A percentile compares a stretch with the other conserved stretches of the same genome.
Conservation (phyloP, 2,797 vertebrate species). For the Acanthiza pusilla region DNA sequence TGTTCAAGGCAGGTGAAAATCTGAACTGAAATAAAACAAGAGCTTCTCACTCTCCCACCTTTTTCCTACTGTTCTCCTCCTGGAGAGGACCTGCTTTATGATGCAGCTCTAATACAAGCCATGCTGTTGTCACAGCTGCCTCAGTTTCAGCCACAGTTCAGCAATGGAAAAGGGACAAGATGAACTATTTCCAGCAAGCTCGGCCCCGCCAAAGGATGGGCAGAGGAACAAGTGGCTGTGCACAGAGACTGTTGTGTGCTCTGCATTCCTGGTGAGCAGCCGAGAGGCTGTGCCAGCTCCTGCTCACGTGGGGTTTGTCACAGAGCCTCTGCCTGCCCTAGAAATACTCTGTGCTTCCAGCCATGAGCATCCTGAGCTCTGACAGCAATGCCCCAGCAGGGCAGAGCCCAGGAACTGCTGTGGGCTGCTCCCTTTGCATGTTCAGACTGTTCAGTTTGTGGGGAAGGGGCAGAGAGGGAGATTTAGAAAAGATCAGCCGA, state of each 20-base stretch:
- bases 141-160: not conserved
- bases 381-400: accelerated
- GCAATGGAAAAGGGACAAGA: not conserved
- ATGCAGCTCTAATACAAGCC: not conserved
- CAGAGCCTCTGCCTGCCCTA: not conserved
- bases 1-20: not conserved
- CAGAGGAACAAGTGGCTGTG: not conserved
- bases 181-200: not conserved
- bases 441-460: not conserved
- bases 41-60: not conserved
- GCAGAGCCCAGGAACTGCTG: not conserved
- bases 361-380: not conserved
- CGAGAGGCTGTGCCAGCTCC: not conserved
- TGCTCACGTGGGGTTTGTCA: not conserved
- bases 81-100: not conserved
- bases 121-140: not conserved
- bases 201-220: not conserved
- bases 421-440: not conserved
- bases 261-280: not conserved
- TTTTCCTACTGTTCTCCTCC: not conserved
- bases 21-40: not conserved
- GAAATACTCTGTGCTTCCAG: not conserved
- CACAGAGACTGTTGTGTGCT: not conserved
- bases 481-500: not conserved
- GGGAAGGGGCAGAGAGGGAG: not conserved